These are phyloP conservation scores for Drosophila subsilvestris DNA, from an alignment of 2,888 invertebrate species.

Conservation along the genomic window DNA sequence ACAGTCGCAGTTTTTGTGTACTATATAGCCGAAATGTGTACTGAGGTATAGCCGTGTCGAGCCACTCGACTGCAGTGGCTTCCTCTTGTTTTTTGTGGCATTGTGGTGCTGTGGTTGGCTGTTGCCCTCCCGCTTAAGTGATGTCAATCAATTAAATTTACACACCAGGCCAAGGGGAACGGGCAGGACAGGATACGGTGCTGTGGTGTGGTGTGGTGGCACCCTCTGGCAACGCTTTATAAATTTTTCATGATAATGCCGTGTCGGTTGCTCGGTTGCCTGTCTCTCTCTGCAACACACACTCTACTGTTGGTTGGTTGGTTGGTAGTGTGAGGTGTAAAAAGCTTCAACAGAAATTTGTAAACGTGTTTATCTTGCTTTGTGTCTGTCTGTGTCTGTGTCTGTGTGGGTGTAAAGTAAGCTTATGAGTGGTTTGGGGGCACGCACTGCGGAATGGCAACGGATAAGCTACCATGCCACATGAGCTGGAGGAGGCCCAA, in stretches of 20 bases:
- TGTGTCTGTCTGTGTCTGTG: conserved; percentile 1
- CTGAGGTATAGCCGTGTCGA: background rate
- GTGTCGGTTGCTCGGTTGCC: background rate
- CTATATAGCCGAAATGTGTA: background rate
- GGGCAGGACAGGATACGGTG: background rate
- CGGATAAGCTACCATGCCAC: conserved; percentile 12
- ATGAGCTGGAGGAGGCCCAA: background rate
- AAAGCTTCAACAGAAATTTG: conserved; percentile 36
- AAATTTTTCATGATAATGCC: conserved; percentile 43
- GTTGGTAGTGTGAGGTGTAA: background rate
- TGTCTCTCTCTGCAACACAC: background rate
- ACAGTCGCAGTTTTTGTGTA: too few relatives aligned
- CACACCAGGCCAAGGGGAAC: conserved; percentile 30
- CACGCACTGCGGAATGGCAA: conserved; percentile 1
- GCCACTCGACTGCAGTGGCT: too few relatives aligned
- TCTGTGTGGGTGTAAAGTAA: conserved; percentile 21
- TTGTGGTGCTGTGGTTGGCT: background rate
- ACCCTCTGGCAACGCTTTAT: conserved; percentile 26
- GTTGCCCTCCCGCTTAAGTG: conserved; percentile 35
- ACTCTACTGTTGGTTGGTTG: background rate
- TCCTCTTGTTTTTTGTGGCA: background rate
- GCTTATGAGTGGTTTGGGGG: conserved; percentile 34
- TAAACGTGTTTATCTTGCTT: conserved; percentile 48
- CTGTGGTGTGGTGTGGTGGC: background rate
- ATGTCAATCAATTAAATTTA: conserved; percentile 53